Base-by-base conservation (phyloP, 1,140 invertebrate genomes). In the Drosophila lowei region DNA sequence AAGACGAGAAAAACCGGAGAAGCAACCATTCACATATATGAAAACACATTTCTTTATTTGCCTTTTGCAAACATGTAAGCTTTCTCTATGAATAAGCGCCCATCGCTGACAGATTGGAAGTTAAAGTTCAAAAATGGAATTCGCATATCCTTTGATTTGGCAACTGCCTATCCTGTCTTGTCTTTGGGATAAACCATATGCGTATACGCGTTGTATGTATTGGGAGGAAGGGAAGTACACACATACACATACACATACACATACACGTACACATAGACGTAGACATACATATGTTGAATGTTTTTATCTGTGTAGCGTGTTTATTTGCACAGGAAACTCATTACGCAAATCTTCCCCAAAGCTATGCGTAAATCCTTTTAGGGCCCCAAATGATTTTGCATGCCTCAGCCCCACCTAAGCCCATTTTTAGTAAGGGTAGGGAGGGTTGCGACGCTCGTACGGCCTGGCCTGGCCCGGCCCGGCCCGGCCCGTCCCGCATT, bases 321-420 rank as follows among this genome's bases (percentile, higher is more conserved):
- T 80, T 83, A 83, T 83, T 83, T 83, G 75, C 71, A 83, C 79
- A 83, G 79, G 79, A 83, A 83, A 83, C 79, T 83, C 79, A 83
- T 83, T 83, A 83, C 78, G 74, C 70, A 80, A 83, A 80, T 83
- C 78, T 62, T 62, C 65, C 79, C 79, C 72, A 81, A 83, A 83
- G 79, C 79, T 62, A 77, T 81, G 63, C 74, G 64, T 57, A 81
- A 80, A 83, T 77, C 75, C 79, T 76, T 83, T 83, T 80, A 74
- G 50, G 72, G 52, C 67, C 46, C 49, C 41, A 55, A 73, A 73
- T 72, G 62, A 61, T 52, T 59, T 68, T 70, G 52, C 52, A 48
- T 58, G 63, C 50, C 63, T 43, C 15, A 47, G 42, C 68, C 15
- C 25, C 7, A 16, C 34, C 56, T 41, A 9, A 38, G 34, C 34